Conservation (phyloP, 2,888 invertebrate species). For the Nasonovia ribisnigri region DNA sequence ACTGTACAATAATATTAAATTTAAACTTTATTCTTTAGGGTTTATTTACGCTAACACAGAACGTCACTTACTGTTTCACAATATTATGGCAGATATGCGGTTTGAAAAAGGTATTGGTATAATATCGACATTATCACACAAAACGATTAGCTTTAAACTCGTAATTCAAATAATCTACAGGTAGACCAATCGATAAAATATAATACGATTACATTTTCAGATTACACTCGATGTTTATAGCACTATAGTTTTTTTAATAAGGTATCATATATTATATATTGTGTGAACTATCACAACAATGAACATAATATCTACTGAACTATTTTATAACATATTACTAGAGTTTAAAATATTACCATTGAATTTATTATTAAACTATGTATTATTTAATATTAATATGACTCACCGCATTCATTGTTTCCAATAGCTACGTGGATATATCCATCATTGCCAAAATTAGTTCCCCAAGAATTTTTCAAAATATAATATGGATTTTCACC, state of each 20-base stretch:
- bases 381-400: not conserved
- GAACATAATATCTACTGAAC: not conserved
- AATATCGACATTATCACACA: no score
- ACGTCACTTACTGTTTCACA: no score
- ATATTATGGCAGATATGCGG: no score
- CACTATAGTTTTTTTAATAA: not conserved
- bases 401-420: slow-evolving; percentile 81
- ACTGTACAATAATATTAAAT: no score
- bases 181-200: no score
- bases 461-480: slow-evolving; percentile 88
- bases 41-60: no score
- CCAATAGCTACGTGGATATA: slow-evolving; percentile 84
- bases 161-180: no score
- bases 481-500: slow-evolving; percentile 84
- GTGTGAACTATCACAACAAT: not conserved
- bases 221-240: no score
- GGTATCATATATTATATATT: not conserved
- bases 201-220: no score
- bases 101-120: no score
- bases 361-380: not conserved
- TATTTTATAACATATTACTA: not conserved
- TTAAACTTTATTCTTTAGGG: no score
- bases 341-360: not conserved
- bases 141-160: no score
- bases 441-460: slow-evolving; percentile 81